Conservation (phyloP, 2,888 invertebrate genomes). For the Corythucha ciliata region DNA sequence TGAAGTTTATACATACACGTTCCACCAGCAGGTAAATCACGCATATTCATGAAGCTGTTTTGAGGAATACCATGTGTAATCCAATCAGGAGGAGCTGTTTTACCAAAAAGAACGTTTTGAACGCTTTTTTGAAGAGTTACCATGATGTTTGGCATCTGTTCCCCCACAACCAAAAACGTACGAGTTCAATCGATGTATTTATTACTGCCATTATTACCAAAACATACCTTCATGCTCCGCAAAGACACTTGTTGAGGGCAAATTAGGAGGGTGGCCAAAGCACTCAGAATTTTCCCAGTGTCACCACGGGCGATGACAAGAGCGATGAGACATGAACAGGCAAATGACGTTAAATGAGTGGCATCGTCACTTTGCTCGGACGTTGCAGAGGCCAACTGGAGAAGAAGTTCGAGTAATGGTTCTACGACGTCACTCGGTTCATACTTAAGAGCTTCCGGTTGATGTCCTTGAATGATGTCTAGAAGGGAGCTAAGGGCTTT, state of each 20-base stretch:
- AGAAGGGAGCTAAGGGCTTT: constrained; percentile 78
- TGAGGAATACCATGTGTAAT: constrained; percentile 78
- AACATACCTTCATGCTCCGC: constrained; percentile 65
- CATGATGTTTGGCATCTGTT: constrained; percentile 71
- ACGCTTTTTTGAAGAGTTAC: constrained; percentile 80
- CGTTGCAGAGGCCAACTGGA: constrained; percentile 66
- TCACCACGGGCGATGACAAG: constrained; percentile 88
- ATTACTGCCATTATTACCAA: not conserved
- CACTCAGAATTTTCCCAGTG: constrained; percentile 78
- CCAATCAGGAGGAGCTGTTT: constrained; percentile 77
- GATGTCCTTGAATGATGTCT: constrained; percentile 82
- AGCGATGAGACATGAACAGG: constrained; percentile 84
- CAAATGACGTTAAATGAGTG: constrained; percentile 69
- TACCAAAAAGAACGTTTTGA: constrained; percentile 76
- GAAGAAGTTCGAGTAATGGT: constrained; percentile 71
- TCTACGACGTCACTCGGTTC: constrained; percentile 73
- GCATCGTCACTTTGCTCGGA: constrained; percentile 47
- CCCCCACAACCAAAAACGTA: not conserved
- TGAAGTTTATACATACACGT: no score
- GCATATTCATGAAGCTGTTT: not conserved
- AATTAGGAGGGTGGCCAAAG: constrained; percentile 80
- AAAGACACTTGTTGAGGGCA: constrained; percentile 64
- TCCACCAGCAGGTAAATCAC: not conserved
- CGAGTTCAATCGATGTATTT: not conserved
- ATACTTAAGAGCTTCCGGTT: constrained; percentile 71